These are phyloP conservation scores for Indicator maculatus DNA, from an alignment of 2,113 vertebrate species.

Conservation along the genomic window DNA sequence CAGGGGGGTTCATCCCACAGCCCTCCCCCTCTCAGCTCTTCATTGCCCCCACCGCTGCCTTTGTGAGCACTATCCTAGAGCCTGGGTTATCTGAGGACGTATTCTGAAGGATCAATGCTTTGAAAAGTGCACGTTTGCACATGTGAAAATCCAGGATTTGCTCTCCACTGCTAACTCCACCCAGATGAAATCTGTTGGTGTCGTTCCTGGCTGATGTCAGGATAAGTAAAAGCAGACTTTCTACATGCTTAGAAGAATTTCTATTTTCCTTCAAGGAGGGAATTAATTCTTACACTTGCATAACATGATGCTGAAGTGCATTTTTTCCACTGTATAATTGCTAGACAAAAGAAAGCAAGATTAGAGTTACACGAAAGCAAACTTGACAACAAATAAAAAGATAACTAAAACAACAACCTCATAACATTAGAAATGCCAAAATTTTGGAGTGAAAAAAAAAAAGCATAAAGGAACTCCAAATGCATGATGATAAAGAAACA, in stretches of 20 bases:
- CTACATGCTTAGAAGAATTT: not conserved
- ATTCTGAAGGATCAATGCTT: not conserved
- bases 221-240: slow-evolving; percentile 36
- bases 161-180: not conserved
- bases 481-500: not conserved
- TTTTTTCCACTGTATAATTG: slow-evolving; percentile 16
- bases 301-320: not conserved
- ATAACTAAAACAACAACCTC: not conserved
- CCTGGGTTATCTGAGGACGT: not conserved
- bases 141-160: not conserved
- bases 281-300: not conserved
- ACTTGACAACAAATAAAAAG: not conserved
- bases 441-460: not conserved
- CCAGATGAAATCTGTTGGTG: not conserved
- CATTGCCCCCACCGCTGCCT: not conserved
- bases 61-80: not conserved
- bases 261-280: not conserved
- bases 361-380: not conserved
- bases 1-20: not conserved
- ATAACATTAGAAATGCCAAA: not conserved
- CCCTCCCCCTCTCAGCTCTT: not conserved
- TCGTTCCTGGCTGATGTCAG: not conserved
- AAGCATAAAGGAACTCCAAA: not conserved
- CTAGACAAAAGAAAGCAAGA: not conserved
- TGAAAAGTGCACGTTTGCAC: not conserved